Conservation (phyloP, 2,888 invertebrate species). For the Hemithea aestivaria region DNA sequence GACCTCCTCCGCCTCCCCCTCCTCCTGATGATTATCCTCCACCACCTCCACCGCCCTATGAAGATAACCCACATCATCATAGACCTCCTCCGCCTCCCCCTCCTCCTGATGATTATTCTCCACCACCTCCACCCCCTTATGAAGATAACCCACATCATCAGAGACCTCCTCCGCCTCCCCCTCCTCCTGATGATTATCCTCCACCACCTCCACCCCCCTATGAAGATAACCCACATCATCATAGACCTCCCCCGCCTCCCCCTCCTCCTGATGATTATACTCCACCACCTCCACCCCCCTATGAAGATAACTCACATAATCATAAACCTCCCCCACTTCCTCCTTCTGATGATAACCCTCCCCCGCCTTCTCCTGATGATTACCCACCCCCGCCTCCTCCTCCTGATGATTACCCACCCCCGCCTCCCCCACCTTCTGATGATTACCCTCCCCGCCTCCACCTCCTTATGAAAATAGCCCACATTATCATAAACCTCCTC, state of each 20-base stretch:
- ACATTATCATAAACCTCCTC: constrained; percentile 2
- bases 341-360: constrained; percentile 12
- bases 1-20: too few species aligned
- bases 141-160: neutral
- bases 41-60: too few species aligned
- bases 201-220: too few species aligned
- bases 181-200: constrained; percentile 1
- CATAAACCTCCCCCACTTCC: too few species aligned
- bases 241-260: constrained; percentile 4
- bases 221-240: neutral
- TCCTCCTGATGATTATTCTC: neutral
- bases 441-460: neutral
- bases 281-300: constrained; percentile 6
- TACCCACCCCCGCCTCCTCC: too few species aligned
- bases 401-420: too few species aligned
- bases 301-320: constrained; percentile 10
- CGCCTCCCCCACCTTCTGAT: neutral
- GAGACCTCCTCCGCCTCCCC: constrained; percentile 3
- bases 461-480: neutral
- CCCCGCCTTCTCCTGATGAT: too few species aligned
- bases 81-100: too few species aligned
- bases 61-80: too few species aligned
- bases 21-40: too few species aligned
- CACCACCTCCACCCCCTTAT: neutral
- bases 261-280: constrained; percentile 1